Conservation (phyloP, 2,113 vertebrate species). For the Brevimyrus niger region DNA sequence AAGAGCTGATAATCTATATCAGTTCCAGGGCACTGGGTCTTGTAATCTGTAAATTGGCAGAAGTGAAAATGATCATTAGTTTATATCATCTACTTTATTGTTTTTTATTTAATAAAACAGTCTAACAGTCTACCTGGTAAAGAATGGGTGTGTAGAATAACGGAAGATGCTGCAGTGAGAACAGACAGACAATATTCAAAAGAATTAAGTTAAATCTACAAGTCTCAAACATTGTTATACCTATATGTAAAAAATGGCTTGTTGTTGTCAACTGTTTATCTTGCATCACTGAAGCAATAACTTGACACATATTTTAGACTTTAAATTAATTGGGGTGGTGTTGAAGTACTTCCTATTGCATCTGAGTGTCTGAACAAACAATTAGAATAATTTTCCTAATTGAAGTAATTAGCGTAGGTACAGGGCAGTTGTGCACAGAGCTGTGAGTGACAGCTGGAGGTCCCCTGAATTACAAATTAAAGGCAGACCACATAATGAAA, state of each 20-base stretch:
- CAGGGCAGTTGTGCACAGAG: not conserved
- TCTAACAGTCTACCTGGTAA: not conserved
- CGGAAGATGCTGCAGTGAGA: not conserved
- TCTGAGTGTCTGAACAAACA: not conserved
- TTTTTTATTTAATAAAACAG: not conserved
- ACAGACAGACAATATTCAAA: not conserved
- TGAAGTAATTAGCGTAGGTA: conserved; percentile 9
- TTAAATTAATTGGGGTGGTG: not conserved
- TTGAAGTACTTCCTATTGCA: not conserved
- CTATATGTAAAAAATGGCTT: not conserved
- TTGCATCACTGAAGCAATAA: not conserved
- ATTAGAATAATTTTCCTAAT: conserved; percentile 11
- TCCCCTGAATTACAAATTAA: conserved; percentile 6
- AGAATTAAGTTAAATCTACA: not conserved
- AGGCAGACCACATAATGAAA: conserved; percentile 6
- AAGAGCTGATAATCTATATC: not conserved
- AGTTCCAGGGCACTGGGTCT: not conserved
- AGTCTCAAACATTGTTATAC: not conserved
- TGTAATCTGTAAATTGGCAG: not conserved
- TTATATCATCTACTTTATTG: not conserved
- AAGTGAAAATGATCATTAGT: not conserved
- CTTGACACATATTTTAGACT: not conserved
- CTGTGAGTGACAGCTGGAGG: conserved; percentile 1
- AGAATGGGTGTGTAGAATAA: not conserved
- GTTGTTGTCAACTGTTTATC: not conserved